These are phyloP conservation scores for Caenorhabditis drosophilae DNA, from an alignment of 2,888 invertebrate species.

Conservation along the genomic window DNA sequence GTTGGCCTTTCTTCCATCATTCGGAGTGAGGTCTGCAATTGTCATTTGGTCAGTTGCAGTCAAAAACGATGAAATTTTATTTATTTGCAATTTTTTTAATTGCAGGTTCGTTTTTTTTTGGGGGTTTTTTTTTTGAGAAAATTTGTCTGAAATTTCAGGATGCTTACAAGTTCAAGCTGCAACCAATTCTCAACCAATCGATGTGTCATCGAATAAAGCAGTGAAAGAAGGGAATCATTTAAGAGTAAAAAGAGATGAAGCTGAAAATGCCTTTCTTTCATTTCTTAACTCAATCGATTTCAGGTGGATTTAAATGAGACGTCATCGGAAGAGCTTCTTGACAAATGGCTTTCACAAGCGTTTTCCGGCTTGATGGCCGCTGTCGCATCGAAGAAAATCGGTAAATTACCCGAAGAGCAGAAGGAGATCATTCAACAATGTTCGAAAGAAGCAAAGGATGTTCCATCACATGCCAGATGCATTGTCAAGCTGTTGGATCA, in stretches of 20 bases:
- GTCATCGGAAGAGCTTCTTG: conserved; percentile 51
- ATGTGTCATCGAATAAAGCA: conserved; percentile 12
- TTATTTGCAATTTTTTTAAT: too few relatives aligned
- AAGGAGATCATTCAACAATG: conserved; percentile 40
- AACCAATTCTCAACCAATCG: conserved; percentile 10
- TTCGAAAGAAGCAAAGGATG: conserved; percentile 53
- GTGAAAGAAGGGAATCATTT: conserved; percentile 38
- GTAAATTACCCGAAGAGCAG: conserved; percentile 19
- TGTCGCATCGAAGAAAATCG: conserved; percentile 51
- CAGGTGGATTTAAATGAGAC: conserved; percentile 52
- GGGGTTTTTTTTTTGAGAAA: too few relatives aligned
- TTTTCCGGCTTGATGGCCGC: conserved; percentile 64
- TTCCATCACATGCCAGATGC: conserved; percentile 57
- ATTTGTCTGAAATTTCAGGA: too few relatives aligned
- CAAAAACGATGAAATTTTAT: too few relatives aligned
- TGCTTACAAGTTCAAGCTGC: too few relatives aligned
- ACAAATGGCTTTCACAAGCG: conserved; percentile 65
- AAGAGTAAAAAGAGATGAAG: conserved; percentile 9
- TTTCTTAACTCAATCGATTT: too few relatives aligned
- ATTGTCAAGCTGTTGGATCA: conserved; percentile 49
- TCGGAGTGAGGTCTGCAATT: too few relatives aligned
- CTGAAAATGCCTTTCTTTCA: background rate
- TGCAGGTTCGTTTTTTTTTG: too few relatives aligned
- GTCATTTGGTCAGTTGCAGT: too few relatives aligned
- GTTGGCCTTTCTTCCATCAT: too few relatives aligned